Evolutionary conservation across 2,888 invertebrate species (phyloP).

Genomic region (Elmis aenea): DNA sequence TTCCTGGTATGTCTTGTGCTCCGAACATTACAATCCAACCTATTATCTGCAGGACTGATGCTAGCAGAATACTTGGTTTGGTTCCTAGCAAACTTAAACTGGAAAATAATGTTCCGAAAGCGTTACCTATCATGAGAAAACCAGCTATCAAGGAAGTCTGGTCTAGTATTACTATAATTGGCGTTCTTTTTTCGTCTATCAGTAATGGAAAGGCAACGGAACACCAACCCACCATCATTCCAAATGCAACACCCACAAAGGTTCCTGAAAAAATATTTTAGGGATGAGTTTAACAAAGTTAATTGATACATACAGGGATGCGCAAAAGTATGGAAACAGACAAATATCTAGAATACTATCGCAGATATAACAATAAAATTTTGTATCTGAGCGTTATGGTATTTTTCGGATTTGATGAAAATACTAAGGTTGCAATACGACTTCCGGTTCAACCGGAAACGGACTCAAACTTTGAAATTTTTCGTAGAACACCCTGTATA

Average conservation of each 20-base stretch:
- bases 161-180: constrained; percentile 22
- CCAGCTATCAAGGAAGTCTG: constrained; percentile 25
- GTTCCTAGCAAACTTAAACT: constrained; percentile 18
- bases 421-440: too few species aligned
- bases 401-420: too few species aligned
- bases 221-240: constrained; percentile 29
- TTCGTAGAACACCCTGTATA: too few species aligned
- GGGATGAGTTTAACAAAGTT: too few species aligned
- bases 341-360: too few species aligned
- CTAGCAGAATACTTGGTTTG: constrained; percentile 21
- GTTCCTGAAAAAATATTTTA: constrained; percentile 23
- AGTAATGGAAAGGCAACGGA: constrained; percentile 23
- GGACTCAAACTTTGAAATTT: too few species aligned
- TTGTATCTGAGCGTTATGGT: too few species aligned
- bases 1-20: constrained; percentile 20
- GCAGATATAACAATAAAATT: too few species aligned
- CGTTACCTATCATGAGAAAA: constrained; percentile 27
- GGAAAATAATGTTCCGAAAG: constrained; percentile 24
- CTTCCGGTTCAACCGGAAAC: too few species aligned
- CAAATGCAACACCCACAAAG: constrained; percentile 22
- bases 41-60: constrained; percentile 19
- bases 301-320: too few species aligned
- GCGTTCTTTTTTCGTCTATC: constrained; percentile 18
- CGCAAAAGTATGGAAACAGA: too few species aligned
- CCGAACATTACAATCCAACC: constrained; percentile 28